A percentile compares a stretch with the other conserved stretches of the same genome.
phyloP scores from a whole-genome alignment of 1,140 invertebrate genomes.

The Zaprionus ghesquierei region DNA sequence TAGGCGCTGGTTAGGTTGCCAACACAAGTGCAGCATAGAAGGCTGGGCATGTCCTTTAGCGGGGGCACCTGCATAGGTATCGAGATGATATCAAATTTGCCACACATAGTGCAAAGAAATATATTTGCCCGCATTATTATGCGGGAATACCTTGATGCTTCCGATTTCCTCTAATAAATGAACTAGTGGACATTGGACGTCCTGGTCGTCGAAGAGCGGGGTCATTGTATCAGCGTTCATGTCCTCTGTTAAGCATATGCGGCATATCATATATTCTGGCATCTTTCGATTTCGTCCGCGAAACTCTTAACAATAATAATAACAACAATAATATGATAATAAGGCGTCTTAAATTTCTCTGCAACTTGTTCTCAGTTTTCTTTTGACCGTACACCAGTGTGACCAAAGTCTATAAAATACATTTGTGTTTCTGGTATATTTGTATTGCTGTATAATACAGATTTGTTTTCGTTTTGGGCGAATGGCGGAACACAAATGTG shows the following conservation, averaged over 20 bases:
- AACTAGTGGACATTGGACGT: conserved; percentile 59
- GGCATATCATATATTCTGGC: conserved; percentile 72
- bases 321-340: conserved; percentile 21
- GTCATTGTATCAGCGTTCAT: conserved; percentile 61
- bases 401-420: not conserved
- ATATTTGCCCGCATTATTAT: not conserved
- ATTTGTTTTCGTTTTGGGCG: not conserved
- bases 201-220: conserved; percentile 61
- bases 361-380: conserved; percentile 14
- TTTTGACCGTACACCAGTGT: conserved; percentile 27
- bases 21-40: conserved; percentile 65
- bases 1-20: conserved; percentile 55
- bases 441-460: not conserved
- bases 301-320: conserved; percentile 24
- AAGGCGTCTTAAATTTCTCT: conserved; percentile 27
- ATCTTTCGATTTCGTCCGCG: conserved; percentile 30
- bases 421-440: not conserved
- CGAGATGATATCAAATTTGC: not conserved
- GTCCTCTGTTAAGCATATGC: conserved; percentile 73
- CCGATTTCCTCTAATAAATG: conserved; percentile 72
- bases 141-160: conserved; percentile 59
- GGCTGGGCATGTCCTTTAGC: conserved; percentile 71
- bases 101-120: not conserved
- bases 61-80: conserved; percentile 51
- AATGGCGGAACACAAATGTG: not conserved